Evolutionary conservation across 2,888 invertebrate species (phyloP), one percentile per base, ranked within the genome.

Genomic region (Tetranychus truncatus): DNA sequence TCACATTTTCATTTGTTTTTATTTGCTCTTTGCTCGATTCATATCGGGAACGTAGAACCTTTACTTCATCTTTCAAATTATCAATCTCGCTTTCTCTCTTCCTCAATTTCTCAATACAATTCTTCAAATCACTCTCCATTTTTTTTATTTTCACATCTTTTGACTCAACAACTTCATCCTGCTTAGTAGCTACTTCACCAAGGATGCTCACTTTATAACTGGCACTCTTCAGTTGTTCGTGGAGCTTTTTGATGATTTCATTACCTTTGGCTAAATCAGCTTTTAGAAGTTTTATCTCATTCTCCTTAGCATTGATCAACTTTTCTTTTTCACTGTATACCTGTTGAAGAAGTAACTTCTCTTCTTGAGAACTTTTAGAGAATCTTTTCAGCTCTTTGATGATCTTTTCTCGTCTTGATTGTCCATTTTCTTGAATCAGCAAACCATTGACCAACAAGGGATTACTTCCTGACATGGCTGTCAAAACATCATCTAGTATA

Each of bases 241-340:
- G 76, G 8, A 75, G 45, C 73, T 76, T 76, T 18, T 75, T 55
- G 55, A 76, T 76, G 4, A 76, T 76, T 73, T 76, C 75, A 72
- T 76, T 76, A 7, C 75, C 76, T 73, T 76, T 76, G 6, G 55
- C 24, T 5, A 76, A 65, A 69, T 76, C 76, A 18, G 67, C 34
- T 9, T 69, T 69, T 9, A 69, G 34, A 18, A 18, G 69, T 11
- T n/a, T 9, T 1, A 69, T 20, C n/a, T 20, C 69, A 24, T 69
- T 69, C n/a, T 69, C 69, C 8, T 69, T 69, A 15, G 55, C 2
- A 15, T 15, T 15, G 15, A 9, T 15, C 9, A 55, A 2, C 6
- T 55, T 55, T 55, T 55, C 55, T 15, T 55, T 55, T 15, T 55
- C 55, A 55, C 55, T 15, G 9, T 2, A 55, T 15, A 55, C 55